These are phyloP conservation scores for Tridacna gigas DNA, from an alignment of 2,888 invertebrate genomes.

Conservation along the genomic window DNA sequence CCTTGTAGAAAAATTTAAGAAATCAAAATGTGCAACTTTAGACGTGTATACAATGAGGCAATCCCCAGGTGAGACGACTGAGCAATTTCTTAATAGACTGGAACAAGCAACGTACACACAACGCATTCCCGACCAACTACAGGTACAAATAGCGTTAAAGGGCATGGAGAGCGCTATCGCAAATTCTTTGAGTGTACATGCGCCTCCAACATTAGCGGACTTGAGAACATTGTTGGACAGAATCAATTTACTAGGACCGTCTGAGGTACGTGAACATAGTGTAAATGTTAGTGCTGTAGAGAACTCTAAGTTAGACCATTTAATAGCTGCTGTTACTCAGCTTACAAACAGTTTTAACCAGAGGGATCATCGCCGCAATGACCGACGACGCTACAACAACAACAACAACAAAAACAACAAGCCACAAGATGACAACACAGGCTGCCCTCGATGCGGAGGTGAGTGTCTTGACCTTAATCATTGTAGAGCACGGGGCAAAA, in stretches of 20 bases:
- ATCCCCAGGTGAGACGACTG: not conserved
- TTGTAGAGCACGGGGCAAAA: slow-evolving; percentile 33
- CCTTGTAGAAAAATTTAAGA: not conserved
- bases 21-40: not conserved
- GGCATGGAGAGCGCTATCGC: not conserved
- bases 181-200: not conserved
- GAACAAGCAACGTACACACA: not conserved
- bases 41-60: not conserved
- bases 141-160: slow-evolving; percentile 2
- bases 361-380: not conserved
- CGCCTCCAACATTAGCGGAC: not conserved
- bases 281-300: not conserved
- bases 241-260: not conserved
- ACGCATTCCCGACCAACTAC: not conserved
- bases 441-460: not conserved
- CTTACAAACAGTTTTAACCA: not conserved
- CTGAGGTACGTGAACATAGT: not conserved
- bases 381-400: not conserved
- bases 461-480: not conserved
- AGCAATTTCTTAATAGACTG: not conserved
- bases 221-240: not conserved
- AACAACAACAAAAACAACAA: not conserved
- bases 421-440: not conserved
- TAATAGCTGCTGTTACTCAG: not conserved
- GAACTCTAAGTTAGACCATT: not conserved